Base-by-base conservation (phyloP, 1,140 invertebrate species). In the Drosophila santomea region DNA sequence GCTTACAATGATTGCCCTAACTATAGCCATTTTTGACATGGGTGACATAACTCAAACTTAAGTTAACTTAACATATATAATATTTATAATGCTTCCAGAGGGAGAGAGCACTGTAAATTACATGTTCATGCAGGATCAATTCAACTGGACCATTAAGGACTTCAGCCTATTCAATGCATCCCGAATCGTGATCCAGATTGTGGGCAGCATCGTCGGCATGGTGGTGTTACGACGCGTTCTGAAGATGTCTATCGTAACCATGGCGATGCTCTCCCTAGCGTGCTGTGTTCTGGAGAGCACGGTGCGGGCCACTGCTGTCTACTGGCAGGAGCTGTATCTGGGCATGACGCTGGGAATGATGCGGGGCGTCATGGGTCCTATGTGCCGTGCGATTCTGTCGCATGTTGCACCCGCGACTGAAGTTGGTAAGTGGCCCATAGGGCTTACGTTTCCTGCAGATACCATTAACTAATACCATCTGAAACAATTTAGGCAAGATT, bases 261-360 rank as follows among this genome's bases (percentile, higher is more conserved):
- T 92, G 86, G 63, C 86, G 0, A 71, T 92, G 72, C 72, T 92
- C 0, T 71, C 89, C 0, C 58, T 92, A 7, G 91, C 78, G 3
- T 94, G 93, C 11, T 77, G 91, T 7, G 89, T 93, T 1, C 67
- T 80, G 2, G 93, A 94, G 52, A 93, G 93, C 54, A 61, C 94
- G 0, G 92, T 95, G 0, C 92, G 91, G 66, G 93, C 94, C 1
- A 94, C 95, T n/a, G 94, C 95, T 0, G 80, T 78, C 2, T 90
- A 93, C 56, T 90, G 94, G 11, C 95, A 95, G 94, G 94, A 96
- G 43, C 93, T 96, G 93, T 96, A 96, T 91, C 17, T 92, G 23
- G 91, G 91, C 25, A 86, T 92, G 77, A 75, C 81, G 17, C 56
- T 95, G 45, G 93, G 94, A 48, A 84, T 94, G 50, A 94, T 96